These are phyloP conservation scores for Pseudochirops corinnae DNA, from an alignment of 2,797 vertebrate species.

Conservation along the genomic window DNA sequence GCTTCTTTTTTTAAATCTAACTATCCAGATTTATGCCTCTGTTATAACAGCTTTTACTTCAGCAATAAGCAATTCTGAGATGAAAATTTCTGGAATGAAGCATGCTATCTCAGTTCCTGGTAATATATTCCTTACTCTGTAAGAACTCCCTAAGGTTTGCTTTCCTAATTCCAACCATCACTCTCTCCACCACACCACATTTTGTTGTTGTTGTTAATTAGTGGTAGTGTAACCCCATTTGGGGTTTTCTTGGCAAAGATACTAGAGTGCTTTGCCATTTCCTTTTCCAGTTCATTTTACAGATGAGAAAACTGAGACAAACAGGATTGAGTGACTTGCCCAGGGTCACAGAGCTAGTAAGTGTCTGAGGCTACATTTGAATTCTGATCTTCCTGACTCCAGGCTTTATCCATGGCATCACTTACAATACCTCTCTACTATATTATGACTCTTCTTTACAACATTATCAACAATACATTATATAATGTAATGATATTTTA, in stretches of 20 bases:
- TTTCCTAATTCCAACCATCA: conserved; percentile 56
- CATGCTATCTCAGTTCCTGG: conserved; percentile 12
- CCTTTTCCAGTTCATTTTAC: neutral
- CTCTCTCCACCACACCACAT: conserved; percentile 23
- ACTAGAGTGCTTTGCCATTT: neutral
- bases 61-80: conserved; percentile 36
- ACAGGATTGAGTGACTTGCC: neutral
- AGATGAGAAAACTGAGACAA: neutral
- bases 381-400: neutral
- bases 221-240: neutral
- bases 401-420: neutral
- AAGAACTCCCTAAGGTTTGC: conserved; percentile 48
- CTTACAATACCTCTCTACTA: neutral
- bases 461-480: neutral
- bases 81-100: conserved; percentile 43
- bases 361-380: neutral
- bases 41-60: conserved; percentile 10
- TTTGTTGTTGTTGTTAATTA: conserved; percentile 1
- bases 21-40: neutral
- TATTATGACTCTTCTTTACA: conserved; percentile 9
- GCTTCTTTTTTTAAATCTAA: neutral
- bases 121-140: conserved; percentile 30
- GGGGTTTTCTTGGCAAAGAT: neutral
- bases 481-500: neutral
- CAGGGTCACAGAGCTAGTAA: neutral